phyloP scores from a whole-genome alignment of 2,888 invertebrate species.

The Philonicus albiceps region DNA sequence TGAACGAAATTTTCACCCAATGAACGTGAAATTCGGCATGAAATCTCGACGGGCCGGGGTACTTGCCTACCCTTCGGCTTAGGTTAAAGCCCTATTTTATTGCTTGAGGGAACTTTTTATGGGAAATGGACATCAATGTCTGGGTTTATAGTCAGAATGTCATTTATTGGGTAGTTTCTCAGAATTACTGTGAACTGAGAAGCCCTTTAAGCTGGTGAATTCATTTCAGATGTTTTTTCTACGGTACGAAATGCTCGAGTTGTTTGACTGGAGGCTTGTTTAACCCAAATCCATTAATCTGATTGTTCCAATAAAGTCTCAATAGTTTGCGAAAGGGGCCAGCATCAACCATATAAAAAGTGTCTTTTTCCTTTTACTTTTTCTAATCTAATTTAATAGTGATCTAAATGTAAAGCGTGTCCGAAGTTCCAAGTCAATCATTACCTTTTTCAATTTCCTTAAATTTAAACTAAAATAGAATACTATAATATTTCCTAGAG shows the following conservation, averaged over 20 bases:
- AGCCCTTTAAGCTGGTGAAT: slow-evolving; percentile 21
- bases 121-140: slow-evolving; percentile 29
- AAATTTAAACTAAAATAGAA: neutral
- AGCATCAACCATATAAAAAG: neutral
- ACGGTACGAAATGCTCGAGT: neutral
- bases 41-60: neutral
- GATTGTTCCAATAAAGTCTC: slow-evolving; percentile 24
- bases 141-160: slow-evolving; percentile 6
- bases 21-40: neutral
- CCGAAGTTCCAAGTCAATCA: neutral
- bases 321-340: neutral
- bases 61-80: neutral
- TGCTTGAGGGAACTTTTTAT: slow-evolving; percentile 33
- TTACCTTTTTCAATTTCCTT: neutral
- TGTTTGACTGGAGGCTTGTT: neutral
- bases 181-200: neutral
- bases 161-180: slow-evolving; percentile 32
- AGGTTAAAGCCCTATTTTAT: slow-evolving; percentile 30
- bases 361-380: neutral
- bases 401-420: neutral
- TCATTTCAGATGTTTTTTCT: neutral
- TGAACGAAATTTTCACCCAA: neutral
- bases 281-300: slow-evolving; percentile 31
- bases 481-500: neutral
- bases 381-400: neutral